Evolutionary conservation across 2,888 invertebrate genomes (phyloP), one percentile per base, ranked within the genome.

Genomic region (Harpalus rubripes): DNA sequence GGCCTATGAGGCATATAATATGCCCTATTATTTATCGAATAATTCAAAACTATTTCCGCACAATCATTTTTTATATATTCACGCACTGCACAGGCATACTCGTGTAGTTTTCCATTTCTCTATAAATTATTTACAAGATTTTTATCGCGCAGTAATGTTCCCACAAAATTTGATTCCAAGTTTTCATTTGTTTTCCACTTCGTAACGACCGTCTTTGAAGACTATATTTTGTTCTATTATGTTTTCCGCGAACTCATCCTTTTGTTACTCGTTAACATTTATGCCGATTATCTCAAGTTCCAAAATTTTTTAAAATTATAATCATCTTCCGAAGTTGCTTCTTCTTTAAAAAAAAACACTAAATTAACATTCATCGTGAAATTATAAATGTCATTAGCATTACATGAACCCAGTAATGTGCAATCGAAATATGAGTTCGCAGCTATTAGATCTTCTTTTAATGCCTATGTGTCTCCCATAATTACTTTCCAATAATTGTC

Each of bases 1-100:
- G 58, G 44, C 39, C 16, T 5, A 56, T 72, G 72, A 16, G 65
- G 65, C 65, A 63, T 81, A 41, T 63, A 81, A 39, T 41, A 81
- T 16, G 18, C 16, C 16, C 16, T 65, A 65, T 65, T 12, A 26
- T 65, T 65, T 18, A 6, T 7, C 8, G 65, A 65, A 22, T 16
- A 8, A 18, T 22, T 26, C 16, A 65, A 18, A 65, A 26, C 65
- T 16, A 65, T 10, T 65, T 65, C 65, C 8, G 65, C 65, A 65
- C 65, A 65, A 10, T 26, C 65, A 10, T 16, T 16, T 8, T 7
- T 65, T 12, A 65, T 18, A 10, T 65, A 65, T 16, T 65, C 65
- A 2, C 65, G 65, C 65, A 65, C 16, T 22, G 7, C 65, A 26
- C 16, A 22, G 2, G 10, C 8, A n/a, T n/a, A n/a, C n/a, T n/a